Evolutionary conservation across 2,113 vertebrate genomes (phyloP).

Genomic region (Trematocara variabile): DNA sequence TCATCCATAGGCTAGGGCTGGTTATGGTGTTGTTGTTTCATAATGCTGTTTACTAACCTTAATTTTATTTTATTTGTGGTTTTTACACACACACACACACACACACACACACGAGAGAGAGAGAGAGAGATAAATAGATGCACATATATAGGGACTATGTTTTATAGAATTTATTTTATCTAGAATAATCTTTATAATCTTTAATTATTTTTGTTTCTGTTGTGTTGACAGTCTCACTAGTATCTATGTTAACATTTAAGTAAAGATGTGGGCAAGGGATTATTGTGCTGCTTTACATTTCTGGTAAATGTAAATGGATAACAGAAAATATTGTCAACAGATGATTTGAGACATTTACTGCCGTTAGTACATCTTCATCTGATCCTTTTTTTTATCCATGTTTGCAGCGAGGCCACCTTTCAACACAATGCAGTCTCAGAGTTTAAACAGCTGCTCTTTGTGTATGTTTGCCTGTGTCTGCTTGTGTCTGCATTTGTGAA

Average conservation of each 20-base stretch:
- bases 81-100: not conserved
- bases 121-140: not conserved
- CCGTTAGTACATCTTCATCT: not conserved
- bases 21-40: not conserved
- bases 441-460: conserved; percentile 66
- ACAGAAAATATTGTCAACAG: not conserved
- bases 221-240: not conserved
- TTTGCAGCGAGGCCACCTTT: conserved; percentile 4
- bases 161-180: not conserved
- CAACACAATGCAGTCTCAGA: conserved; percentile 6
- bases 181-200: not conserved
- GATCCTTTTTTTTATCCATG: conserved; percentile 5
- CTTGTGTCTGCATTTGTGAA: conserved; percentile 29
- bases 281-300: not conserved
- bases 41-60: not conserved
- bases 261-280: not conserved
- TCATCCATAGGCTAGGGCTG: not conserved
- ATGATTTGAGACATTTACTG: not conserved
- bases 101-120: not conserved
- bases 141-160: not conserved
- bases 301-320: not conserved
- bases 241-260: not conserved
- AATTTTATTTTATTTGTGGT: not conserved
- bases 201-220: not conserved
- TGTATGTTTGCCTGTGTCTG: conserved; percentile 37